These are phyloP conservation scores for Psephotus haematonotus DNA, from an alignment of 2,113 vertebrate species.

Conservation along the genomic window DNA sequence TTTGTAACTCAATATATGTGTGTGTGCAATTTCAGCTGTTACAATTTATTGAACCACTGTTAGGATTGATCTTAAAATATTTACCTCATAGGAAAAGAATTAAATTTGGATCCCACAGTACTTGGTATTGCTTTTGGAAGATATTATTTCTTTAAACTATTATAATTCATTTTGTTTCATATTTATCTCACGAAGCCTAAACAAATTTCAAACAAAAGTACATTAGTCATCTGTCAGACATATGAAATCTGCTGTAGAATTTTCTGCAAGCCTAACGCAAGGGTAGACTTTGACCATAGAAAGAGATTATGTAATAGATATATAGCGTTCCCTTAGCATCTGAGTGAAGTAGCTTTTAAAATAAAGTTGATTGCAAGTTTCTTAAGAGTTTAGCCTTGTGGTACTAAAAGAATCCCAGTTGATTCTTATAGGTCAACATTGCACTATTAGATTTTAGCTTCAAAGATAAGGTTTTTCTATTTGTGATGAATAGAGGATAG, in stretches of 20 bases:
- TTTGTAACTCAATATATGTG: constrained; percentile 41
- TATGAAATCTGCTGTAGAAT: constrained; percentile 34
- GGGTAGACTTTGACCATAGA: not conserved
- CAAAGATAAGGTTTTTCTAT: not conserved
- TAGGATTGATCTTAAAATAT: constrained; percentile 75
- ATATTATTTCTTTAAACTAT: constrained; percentile 74
- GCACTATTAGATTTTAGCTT: not conserved
- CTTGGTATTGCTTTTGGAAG: constrained; percentile 74
- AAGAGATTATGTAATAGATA: not conserved
- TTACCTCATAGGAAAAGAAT: constrained; percentile 72
- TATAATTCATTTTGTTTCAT: constrained; percentile 77
- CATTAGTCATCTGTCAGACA: constrained; percentile 76
- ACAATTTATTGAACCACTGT: constrained; percentile 70
- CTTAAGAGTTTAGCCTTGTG: not conserved
- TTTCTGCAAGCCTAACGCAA: constrained; percentile 51
- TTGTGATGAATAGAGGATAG: not conserved
- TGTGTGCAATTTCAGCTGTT: constrained; percentile 62
- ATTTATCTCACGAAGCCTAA: constrained; percentile 77
- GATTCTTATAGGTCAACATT: not conserved
- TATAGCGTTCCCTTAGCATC: not conserved
- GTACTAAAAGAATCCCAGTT: not conserved
- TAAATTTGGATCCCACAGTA: constrained; percentile 66
- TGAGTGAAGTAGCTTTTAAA: not conserved
- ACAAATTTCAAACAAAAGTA: constrained; percentile 73
- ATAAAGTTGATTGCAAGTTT: not conserved